Evolutionary conservation across 2,888 invertebrate genomes (phyloP).

Genomic region (Theretra japonica): DNA sequence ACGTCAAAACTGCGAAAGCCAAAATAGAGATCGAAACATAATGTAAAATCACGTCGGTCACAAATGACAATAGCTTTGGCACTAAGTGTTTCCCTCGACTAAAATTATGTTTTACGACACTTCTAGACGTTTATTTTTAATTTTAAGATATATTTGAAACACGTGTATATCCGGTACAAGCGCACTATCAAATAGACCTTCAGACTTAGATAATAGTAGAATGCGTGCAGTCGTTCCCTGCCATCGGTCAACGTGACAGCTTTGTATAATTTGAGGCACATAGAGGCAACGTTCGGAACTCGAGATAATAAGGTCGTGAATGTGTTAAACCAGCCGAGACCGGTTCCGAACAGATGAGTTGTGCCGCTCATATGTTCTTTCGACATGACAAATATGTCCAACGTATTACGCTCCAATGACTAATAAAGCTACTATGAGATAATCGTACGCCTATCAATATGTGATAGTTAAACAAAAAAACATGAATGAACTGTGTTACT

Average conservation of each 20-base stretch:
- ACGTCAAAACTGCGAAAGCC: constrained; percentile 52
- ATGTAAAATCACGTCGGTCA: constrained; percentile 1
- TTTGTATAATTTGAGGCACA: neutral
- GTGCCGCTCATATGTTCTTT: constrained; percentile 44
- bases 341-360: constrained; percentile 53
- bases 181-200: constrained; percentile 51
- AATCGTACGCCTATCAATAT: neutral
- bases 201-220: constrained; percentile 55
- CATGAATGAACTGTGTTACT: constrained; percentile 1
- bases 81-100: constrained; percentile 32
- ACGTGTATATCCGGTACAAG: constrained; percentile 29
- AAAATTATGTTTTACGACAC: constrained; percentile 17
- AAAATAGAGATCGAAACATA: constrained; percentile 50
- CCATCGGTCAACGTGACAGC: neutral
- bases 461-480: constrained; percentile 3
- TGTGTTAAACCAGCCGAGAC: constrained; percentile 55
- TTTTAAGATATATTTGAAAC: constrained; percentile 5
- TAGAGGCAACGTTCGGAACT: constrained; percentile 52
- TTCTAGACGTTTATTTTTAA: neutral
- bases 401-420: constrained; percentile 14
- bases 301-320: constrained; percentile 62
- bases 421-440: constrained; percentile 3
- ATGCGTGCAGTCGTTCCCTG: constrained; percentile 35
- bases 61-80: constrained; percentile 25
- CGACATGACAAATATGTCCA: constrained; percentile 42